A percentile compares a stretch with the other conserved stretches of the same genome.
These are phyloP conservation scores for Lycaon pictus DNA, from an alignment of 2,113 vertebrate genomes.

Conservation along the genomic window DNA sequence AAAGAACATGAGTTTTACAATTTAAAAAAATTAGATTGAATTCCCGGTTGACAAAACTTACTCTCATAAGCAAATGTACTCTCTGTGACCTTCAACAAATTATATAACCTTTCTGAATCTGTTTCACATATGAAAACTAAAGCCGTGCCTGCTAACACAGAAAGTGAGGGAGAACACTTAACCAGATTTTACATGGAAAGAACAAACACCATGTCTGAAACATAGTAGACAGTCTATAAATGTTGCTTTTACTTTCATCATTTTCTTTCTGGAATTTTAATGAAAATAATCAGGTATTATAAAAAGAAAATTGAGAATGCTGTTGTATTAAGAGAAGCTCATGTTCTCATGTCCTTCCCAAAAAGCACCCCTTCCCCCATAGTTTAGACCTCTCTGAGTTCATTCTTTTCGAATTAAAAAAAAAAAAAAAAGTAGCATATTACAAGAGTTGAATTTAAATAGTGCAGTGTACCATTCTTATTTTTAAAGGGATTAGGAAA, in stretches of 20 bases:
- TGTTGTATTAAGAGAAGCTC: background rate
- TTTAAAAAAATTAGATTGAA: background rate
- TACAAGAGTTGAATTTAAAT: background rate
- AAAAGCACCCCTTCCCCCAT: background rate
- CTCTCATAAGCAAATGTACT: background rate
- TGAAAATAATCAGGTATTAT: background rate
- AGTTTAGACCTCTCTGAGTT: background rate
- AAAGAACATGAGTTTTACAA: background rate
- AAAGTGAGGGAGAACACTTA: background rate
- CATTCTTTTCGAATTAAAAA: background rate
- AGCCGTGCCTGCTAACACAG: background rate
- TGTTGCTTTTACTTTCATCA: background rate
- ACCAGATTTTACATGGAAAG: background rate
- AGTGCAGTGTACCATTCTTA: no score
- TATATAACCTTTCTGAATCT: background rate
- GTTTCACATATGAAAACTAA: background rate
- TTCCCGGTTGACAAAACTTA: background rate
- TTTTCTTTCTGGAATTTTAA: background rate
- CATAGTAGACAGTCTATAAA: background rate
- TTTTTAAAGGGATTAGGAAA: background rate
- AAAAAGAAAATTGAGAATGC: background rate
- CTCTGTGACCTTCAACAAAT: background rate
- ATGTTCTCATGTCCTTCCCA: background rate
- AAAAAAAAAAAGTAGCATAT: background rate
- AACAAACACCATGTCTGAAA: background rate